Base-by-base conservation (phyloP, 2,113 vertebrate genomes). In the Centropristis striata region DNA sequence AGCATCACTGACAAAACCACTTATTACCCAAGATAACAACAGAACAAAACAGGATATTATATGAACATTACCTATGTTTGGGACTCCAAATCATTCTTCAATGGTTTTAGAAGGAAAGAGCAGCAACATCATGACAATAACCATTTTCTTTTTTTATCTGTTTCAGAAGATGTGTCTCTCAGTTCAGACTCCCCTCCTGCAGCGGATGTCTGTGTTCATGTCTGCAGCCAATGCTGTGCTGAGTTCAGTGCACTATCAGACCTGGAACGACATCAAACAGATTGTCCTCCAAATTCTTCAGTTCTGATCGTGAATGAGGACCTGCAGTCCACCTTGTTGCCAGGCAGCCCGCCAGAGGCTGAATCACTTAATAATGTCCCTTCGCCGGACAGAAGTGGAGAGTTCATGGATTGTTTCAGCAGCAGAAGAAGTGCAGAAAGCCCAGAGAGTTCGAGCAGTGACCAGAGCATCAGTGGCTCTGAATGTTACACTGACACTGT, bases 261-360 rank as follows among this genome's bases (percentile, higher is more conserved):
- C 92, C 95, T 97, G 91, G 93, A 96, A 90, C 96, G 94, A 81
- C 96, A 97, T 93, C 96, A 96, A 93, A 96, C 95, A 91, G 94
- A 90, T 93, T 97, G 96, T 92, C 95, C 94, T 91, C 96, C 95
- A 94, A 96, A 96, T 89, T 95, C 96, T 94, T 91, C 96, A 88
- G 96, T 97, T 92, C 88, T 96, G 90, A 97, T 96, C 86, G 90
- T 96, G 88, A 95, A 94, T 91, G 96, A 96, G 90, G 96, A 66
- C 32, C 95, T 90, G 92, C 95, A 76, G 92, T 39, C 37, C 37
- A 39, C 90, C 80, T 94, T 16, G 27, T 32, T 4, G 18, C 15
- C 27, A 36, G 27, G 28, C 16, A n/a, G 55, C 55, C 93, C 95
- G 79, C 91, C 95, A 58, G 95, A 94, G 84, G 94, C 93, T 84